Base-by-base conservation (phyloP, 2,797 vertebrate species). In the Helarctos malayanus region DNA sequence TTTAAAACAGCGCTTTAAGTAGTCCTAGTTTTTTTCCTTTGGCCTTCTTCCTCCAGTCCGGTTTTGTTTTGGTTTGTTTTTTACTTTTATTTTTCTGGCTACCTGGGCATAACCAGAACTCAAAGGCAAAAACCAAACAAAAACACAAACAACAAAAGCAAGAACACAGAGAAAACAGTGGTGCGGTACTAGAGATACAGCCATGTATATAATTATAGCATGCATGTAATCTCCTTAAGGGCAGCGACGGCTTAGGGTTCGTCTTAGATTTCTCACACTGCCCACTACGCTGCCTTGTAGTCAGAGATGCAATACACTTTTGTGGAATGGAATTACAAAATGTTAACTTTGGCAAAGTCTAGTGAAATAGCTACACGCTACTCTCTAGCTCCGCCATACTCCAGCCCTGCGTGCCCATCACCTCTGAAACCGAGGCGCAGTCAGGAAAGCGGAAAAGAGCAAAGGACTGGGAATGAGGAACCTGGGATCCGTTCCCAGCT, bases 191-290 rank as follows among this genome's bases (percentile, higher is more conserved):
- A 75, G 88, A 91, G 91, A 71, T 35, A 23, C 57, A 81, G 52
- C 87, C 63, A 35, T n/a, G 88, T 15, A 35, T 63, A 69, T 96
- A 95, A 96, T 96, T 89, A 95, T 89, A 95, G 94, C 71, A 93
- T 23, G 94, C 69, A 32, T 57, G 86, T 97, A 89, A 96, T 94
- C 96, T 96, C 63, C 88, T 96, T 97, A 96, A 96, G 56, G 95
- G 76, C 94, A 87, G 89, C 32, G 56, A 56, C 2, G 38, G 92
- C 25, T 97, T 86, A 86, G 61, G 89, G 71, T 82, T 81, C 94
- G 32, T 83, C 68, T 95, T 95, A 6, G 93, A 87, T 89, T 93
- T 96, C 94, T 78, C 96, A 35, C 18, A 21, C 80, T 78, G 94
- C 25, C 97, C 95, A 3, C 76, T 5, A 32, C 27, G 3, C 47